phyloP scores from a whole-genome alignment of 2,797 vertebrate species.

The Trichosurus vulpecula region DNA sequence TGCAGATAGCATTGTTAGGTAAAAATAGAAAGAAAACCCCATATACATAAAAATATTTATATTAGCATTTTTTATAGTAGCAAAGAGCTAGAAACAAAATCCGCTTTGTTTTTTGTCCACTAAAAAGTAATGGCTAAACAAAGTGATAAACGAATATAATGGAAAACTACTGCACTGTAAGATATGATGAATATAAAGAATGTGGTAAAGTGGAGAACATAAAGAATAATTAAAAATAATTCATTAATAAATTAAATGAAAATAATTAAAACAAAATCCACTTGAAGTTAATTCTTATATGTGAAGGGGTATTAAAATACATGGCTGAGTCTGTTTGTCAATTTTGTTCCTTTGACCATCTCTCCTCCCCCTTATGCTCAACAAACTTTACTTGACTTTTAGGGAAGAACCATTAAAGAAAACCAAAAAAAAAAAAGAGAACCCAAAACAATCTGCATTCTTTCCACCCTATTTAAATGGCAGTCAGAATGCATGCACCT shows the following conservation, averaged over 20 bases:
- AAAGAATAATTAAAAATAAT: not conserved
- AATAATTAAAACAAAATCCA: not conserved
- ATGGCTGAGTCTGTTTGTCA: not conserved
- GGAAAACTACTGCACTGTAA: not conserved
- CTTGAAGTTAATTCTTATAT: not conserved
- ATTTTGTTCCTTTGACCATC: not conserved
- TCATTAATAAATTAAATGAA: not conserved
- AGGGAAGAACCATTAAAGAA: constrained; percentile 42
- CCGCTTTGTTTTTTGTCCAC: not conserved
- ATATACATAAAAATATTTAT: not conserved
- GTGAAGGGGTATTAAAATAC: not conserved
- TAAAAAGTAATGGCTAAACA: not conserved
- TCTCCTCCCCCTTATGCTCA: not conserved
- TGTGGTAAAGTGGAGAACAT: not conserved
- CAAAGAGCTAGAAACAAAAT: not conserved
- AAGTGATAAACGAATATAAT: not conserved
- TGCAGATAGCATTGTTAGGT: not conserved
- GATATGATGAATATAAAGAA: not conserved
- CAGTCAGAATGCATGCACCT: constrained; percentile 24
- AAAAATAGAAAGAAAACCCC: not conserved
- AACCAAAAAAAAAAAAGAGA: constrained; percentile 35
- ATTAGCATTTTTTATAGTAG: not conserved
- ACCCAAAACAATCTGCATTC: constrained; percentile 23
- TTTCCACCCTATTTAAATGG: constrained; percentile 43
- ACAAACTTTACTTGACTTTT: constrained; percentile 16